Evolutionary conservation across 2,888 invertebrate genomes (phyloP), one percentile per base, ranked within the genome.

Genomic region (Nyleta sp.): DNA sequence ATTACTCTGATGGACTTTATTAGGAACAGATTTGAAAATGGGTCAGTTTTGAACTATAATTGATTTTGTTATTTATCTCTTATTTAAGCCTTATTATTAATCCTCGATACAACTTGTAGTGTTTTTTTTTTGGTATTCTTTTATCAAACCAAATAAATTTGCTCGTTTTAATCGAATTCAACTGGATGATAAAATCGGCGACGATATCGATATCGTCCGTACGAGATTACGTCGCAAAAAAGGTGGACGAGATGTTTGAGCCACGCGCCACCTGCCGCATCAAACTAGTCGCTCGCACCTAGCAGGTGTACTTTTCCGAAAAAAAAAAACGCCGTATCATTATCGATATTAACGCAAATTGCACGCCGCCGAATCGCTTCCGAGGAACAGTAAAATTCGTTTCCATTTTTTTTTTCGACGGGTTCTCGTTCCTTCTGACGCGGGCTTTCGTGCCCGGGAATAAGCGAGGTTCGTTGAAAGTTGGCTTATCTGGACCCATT

Each of bases 401-500:
- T 31, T 53, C 13, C 40, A 15, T 42, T 18, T 65, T 11, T 48
- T 48, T 24, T 28, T 28, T 28, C 10, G 28, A 28, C 10, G 10
- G 28, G n/a, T n/a, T n/a, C 15, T 13, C 17, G 3, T 57, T 38
- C 44, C 38, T 48, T 22, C 7, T 1, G n/a, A 18, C 40, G 31
- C 15, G 13, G 11, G 20, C 53, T 62, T 72, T 73, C 64, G 38
- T 46, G 55, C 35, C 40, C 31, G 15, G 24, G 28, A 72, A 62
- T 52, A 38, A 55, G 33, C 46, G 15, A 44, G 46, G 48, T 50
- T 65, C 31, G 65, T 64, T 67, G 59, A 67, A 74, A 74, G 74
- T 74, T 50, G 52, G 55, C 76, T 76, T 76, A 76, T 76, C 76
- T 70, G 68, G 76, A 57, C 70, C 62, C 70, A 76, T 76, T 76